These are phyloP conservation scores for Cantharis rustica DNA, from an alignment of 2,888 invertebrate genomes.

Conservation along the genomic window DNA sequence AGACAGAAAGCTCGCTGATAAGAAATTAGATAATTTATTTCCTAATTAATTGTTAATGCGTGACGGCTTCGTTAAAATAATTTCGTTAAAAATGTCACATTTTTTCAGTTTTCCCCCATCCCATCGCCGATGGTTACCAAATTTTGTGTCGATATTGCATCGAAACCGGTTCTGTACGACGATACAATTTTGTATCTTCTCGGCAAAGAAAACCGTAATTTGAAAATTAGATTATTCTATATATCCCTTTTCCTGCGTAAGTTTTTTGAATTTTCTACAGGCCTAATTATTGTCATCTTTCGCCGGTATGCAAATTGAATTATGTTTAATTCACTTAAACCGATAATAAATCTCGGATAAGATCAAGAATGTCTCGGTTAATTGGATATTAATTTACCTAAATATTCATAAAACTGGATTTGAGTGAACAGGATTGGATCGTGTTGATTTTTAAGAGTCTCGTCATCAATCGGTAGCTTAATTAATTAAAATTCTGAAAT, in stretches of 20 bases:
- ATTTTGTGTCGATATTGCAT: background rate
- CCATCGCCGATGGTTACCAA: background rate
- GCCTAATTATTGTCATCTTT: slow-evolving; percentile 12
- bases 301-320: slow-evolving; percentile 22
- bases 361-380: slow-evolving; percentile 14
- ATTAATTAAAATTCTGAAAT: slow-evolving; percentile 2
- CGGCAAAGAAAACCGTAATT: background rate
- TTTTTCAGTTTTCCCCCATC: background rate
- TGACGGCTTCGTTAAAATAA: background rate
- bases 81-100: background rate
- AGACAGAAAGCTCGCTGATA: background rate
- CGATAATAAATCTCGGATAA: slow-evolving; percentile 22
- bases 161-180: background rate
- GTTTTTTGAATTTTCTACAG: background rate
- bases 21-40: background rate
- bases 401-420: slow-evolving; percentile 13
- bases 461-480: background rate
- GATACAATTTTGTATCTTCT: background rate
- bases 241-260: background rate
- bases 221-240: background rate
- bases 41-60: background rate
- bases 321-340: slow-evolving; percentile 14
- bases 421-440: background rate
- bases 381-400: slow-evolving; percentile 25
- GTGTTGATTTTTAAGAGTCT: background rate